Percentiles rank a stretch among this genome's conserved stretches.
phyloP scores from a whole-genome alignment of 2,797 vertebrate genomes.

The Amniataba percoides region DNA sequence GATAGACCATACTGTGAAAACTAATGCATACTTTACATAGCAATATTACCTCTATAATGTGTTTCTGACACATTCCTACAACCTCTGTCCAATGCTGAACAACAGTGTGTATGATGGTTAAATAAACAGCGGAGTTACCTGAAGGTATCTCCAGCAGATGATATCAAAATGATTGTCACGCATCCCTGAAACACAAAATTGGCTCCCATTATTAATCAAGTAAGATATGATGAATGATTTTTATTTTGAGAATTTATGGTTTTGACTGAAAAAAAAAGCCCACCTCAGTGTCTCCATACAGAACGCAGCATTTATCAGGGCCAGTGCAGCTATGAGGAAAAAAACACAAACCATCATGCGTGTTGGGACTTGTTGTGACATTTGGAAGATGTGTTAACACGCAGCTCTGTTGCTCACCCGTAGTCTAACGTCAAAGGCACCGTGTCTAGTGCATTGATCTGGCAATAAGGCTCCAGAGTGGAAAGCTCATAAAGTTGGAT shows the following conservation, averaged over 20 bases:
- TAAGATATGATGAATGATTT: constrained; percentile 12
- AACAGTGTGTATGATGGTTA: neutral
- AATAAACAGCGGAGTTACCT: constrained; percentile 77
- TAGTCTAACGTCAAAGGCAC: constrained; percentile 86
- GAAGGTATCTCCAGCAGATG: constrained; percentile 84
- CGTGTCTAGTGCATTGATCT: constrained; percentile 84
- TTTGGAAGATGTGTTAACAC: neutral
- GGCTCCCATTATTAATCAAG: constrained; percentile 41
- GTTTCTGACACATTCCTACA: neutral
- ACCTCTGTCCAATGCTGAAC: neutral
- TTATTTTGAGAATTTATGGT: constrained; percentile 31
- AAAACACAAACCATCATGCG: neutral
- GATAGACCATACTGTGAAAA: neutral
- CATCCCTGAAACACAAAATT: constrained; percentile 84
- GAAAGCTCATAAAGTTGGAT: constrained; percentile 88
- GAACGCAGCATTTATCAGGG: constrained; percentile 85
- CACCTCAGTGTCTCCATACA: constrained; percentile 89
- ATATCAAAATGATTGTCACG: constrained; percentile 86
- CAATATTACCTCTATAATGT: constrained; percentile 3
- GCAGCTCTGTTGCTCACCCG: constrained; percentile 76
- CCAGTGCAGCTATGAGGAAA: constrained; percentile 71
- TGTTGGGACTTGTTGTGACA: neutral
- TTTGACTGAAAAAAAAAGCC: constrained; percentile 15
- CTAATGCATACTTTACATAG: neutral
- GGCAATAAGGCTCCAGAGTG: constrained; percentile 87